Base-by-base conservation (phyloP, 35 echinoderm and acorn worm species). In the Patiria miniata region DNA sequence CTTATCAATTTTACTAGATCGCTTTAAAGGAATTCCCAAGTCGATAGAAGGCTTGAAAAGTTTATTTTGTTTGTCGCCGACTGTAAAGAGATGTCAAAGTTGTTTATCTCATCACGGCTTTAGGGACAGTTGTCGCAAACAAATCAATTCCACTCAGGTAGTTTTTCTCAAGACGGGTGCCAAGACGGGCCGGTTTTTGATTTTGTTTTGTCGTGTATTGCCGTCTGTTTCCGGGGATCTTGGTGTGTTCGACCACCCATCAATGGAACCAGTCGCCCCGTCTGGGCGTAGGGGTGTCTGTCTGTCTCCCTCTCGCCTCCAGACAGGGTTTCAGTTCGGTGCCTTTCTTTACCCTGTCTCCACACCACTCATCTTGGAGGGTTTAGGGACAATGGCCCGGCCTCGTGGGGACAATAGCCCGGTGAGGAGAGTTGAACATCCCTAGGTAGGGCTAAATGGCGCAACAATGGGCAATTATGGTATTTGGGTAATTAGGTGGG, bases 101-200 rank as follows among this genome's bases (percentile, higher is more conserved):
- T 73, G 65, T 73, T 73, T 73, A 73, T 73, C 65, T 14, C 26
- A 73, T 14, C 19, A 60, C 26, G 65, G 23, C 65, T 73, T 73
- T 26, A 32, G 65, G 0, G 58, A 61, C 26, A 28, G 65, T 73
- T 30, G 65, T 10, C 65, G 34, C 65, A 73, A 73, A 73, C 65
- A 73, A 73, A 73, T 73, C 65, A 73, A 32, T 73, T 73, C 65
- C 65, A 73, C 65, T 34, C 34, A 73, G 65, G 34, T 73, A 73
- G 65, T 26, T 73, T 23, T 23, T 30, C 26, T 32, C 16, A 18
- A 73, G 14, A 30, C 21, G 26, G 14, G 8, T 23, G 34, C 65
- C 14, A 12, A 36, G 34, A 73, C 65, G 26, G 8, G 26, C 29
- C 65, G 42, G 42, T 73, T 73, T 73, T 73, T 73, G 29, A n/a